Base-by-base conservation (phyloP, 1,140 invertebrate genomes). In the Myzus persicae region DNA sequence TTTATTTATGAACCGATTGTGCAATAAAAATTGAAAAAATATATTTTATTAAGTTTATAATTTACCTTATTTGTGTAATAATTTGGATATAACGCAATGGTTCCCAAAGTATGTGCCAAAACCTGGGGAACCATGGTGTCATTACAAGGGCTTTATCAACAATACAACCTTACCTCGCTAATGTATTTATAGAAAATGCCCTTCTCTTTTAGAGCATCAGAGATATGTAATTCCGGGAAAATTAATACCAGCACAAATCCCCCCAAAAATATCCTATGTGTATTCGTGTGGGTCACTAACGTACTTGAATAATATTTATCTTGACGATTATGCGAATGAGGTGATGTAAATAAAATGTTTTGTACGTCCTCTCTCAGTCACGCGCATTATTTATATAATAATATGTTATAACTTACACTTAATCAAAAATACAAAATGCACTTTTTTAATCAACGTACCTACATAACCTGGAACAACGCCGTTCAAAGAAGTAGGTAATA, bases 301-400 rank as follows among this genome's bases (percentile, higher is more conserved):
- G 31, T n/a, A n/a, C 31, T 14, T 18, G 14, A n/a, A 76, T 4
- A n/a, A n/a, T 76, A 76, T 76, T n/a, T 76, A 76, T 76, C 11
- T 9, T 36, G 14, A 9, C 14, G n/a, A 76, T 76, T 76, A n/a
- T 76, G 4, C 59, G n/a, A n/a, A 76, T 76, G n/a, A 76, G 59
- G 8, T 76, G 59, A n/a, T 76, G 59, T 76, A 76, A 76, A 76
- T 76, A 76, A n/a, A n/a, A 76, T n/a, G n/a, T n/a, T 76, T 76
- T 76, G 59, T n/a, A 76, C 59, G 20, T 76, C n/a, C 18, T 76
- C 59, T 67, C 31, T 76, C 31, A 76, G 31, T n/a, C 59, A 76
- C 31, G 31, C n/a, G 1, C 36, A 14, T 76, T 18, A 18, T 76
- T 76, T n/a, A 76, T 76, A n/a, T n/a, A 18, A n/a, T 76, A 76